Conservation (phyloP, 2,797 vertebrate species). For the Eulemur coronatus region DNA sequence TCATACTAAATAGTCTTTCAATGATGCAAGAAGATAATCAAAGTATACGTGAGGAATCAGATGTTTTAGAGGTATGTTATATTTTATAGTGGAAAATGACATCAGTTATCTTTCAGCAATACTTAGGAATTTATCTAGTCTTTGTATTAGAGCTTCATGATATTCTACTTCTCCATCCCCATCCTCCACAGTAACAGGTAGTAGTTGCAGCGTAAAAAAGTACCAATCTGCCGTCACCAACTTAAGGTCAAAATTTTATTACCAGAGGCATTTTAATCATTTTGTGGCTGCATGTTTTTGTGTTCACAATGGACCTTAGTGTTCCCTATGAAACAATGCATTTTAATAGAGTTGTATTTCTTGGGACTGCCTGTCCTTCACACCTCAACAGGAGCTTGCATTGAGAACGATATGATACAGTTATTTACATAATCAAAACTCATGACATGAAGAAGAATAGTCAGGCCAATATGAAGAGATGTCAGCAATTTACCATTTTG, state of each 20-base stretch:
- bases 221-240: not conserved
- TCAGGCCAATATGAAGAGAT: conserved; percentile 6
- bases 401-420: not conserved
- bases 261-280: not conserved
- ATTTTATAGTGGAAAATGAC: not conserved
- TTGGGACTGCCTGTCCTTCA: not conserved
- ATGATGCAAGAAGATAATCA: not conserved
- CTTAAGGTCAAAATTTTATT: not conserved
- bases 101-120: not conserved
- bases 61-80: not conserved
- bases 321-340: not conserved
- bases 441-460: conserved; percentile 7
- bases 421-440: conserved; percentile 59
- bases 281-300: not conserved
- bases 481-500: conserved; percentile 40
- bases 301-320: not conserved
- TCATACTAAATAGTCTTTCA: not conserved
- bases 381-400: not conserved
- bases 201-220: not conserved
- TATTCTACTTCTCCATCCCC: not conserved
- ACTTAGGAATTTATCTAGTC: not conserved
- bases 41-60: not conserved
- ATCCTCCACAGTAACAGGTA: not conserved
- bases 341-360: conserved; percentile 15
- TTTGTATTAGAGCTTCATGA: not conserved